A percentile compares a stretch with the other conserved stretches of the same genome.
These are phyloP conservation scores for Notechis scutatus DNA, from an alignment of 2,113 vertebrate genomes.

Conservation along the genomic window DNA sequence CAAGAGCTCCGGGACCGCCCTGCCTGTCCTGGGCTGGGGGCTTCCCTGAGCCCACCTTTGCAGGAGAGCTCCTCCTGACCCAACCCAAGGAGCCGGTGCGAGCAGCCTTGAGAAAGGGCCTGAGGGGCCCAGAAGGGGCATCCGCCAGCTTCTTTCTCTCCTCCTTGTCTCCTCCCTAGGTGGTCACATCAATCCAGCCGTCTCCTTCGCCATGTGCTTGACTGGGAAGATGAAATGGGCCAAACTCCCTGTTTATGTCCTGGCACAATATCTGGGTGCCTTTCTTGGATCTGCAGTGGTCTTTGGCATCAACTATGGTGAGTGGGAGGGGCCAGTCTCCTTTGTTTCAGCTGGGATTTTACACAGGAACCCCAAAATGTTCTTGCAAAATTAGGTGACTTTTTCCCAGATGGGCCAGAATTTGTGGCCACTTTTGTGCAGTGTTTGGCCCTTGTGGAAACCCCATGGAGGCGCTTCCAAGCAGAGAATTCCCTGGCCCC, in stretches of 20 bases:
- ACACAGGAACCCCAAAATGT: background rate
- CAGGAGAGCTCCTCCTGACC: background rate
- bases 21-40: background rate
- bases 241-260: conserved; percentile 88
- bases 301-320: conserved; percentile 88
- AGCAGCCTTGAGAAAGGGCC: background rate
- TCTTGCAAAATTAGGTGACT: too few species aligned
- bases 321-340: background rate
- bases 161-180: conserved; percentile 67
- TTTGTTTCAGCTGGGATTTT: background rate
- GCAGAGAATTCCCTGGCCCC: background rate
- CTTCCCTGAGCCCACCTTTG: background rate
- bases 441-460: background rate
- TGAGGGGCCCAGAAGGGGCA: background rate
- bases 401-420: background rate
- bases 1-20: background rate
- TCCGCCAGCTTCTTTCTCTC: background rate
- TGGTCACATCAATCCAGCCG: conserved; percentile 92
- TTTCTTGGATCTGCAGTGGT: conserved; percentile 84
- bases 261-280: conserved; percentile 87
- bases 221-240: conserved; percentile 83
- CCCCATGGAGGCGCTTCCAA: background rate
- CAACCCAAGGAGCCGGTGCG: background rate
- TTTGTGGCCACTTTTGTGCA: background rate
- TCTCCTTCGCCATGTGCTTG: conserved; percentile 91